Conservation (phyloP, 2,888 invertebrate genomes). For the Aleiodes leptofemur region DNA sequence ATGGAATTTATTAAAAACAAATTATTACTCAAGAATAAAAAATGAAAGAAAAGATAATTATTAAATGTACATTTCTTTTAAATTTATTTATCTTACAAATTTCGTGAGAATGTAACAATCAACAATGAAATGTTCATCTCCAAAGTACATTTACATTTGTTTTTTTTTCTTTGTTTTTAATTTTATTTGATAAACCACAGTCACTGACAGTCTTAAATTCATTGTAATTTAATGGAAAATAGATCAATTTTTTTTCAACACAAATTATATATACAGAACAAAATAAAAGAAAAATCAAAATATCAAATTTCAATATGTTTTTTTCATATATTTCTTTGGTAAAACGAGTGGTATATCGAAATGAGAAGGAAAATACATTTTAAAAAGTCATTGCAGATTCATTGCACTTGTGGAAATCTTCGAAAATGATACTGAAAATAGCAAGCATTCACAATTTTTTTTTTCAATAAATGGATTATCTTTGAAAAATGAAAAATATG, state of each 20-base stretch:
- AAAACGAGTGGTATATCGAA: too few relatives aligned
- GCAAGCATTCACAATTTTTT: too few relatives aligned
- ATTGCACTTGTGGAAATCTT: too few relatives aligned
- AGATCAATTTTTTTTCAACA: neutral
- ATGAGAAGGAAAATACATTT: too few relatives aligned
- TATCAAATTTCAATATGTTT: too few relatives aligned
- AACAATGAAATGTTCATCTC: slow-evolving; percentile 3
- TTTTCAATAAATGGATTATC: too few relatives aligned
- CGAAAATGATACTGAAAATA: too few relatives aligned
- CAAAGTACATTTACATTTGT: slow-evolving; percentile 1
- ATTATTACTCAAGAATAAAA: slow-evolving; percentile 1
- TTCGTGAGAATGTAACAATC: slow-evolving; percentile 16
- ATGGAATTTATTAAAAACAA: slow-evolving; percentile 27
- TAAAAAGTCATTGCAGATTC: too few relatives aligned
- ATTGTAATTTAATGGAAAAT: slow-evolving; percentile 8
- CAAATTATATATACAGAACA: too few relatives aligned
- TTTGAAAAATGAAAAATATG: too few relatives aligned
- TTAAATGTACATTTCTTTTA: neutral
- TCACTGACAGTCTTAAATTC: slow-evolving; percentile 4
- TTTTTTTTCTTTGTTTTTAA: neutral
- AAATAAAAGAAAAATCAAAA: too few relatives aligned
- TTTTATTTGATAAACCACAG: slow-evolving; percentile 9
- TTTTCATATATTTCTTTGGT: too few relatives aligned
- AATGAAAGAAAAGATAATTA: slow-evolving; percentile 26
- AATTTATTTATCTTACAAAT: slow-evolving; percentile 10